These are phyloP conservation scores for Lepidurus arcticus DNA, from an alignment of 1,140 invertebrate genomes.

Conservation along the genomic window DNA sequence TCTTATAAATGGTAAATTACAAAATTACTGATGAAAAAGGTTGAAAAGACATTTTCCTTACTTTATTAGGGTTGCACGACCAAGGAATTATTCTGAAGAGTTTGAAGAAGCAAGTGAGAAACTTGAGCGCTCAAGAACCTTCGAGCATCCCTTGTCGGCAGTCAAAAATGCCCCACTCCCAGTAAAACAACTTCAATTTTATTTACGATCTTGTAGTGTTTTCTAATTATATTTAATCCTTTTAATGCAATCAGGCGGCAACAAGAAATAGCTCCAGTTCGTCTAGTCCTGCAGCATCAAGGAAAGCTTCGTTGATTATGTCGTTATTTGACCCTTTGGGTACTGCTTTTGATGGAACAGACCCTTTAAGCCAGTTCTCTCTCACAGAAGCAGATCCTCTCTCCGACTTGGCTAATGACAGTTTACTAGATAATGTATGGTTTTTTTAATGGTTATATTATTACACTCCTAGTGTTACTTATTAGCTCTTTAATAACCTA, in stretches of 20 bases:
- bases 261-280: not conserved
- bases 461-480: not conserved
- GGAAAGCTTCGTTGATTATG: not conserved
- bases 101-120: not conserved
- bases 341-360: slow-evolving; percentile 61
- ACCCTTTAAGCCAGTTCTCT: slow-evolving; percentile 64
- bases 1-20: not conserved
- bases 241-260: not conserved
- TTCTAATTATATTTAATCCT: not conserved
- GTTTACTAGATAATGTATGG: not conserved
- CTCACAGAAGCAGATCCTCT: slow-evolving; percentile 50
- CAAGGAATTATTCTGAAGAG: not conserved
- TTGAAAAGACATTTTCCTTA: not conserved
- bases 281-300: not conserved
- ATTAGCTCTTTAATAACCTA: not conserved
- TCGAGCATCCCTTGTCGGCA: not conserved
- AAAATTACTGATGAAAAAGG: not conserved
- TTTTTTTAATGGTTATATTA: not conserved
- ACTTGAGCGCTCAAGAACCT: not conserved
- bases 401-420: slow-evolving; percentile 40
- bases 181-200: not conserved
- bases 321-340: slow-evolving; percentile 51
- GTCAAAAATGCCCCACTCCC: not conserved
- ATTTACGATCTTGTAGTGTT: not conserved
- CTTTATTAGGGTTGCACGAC: not conserved